phyloP scores from a whole-genome alignment of 1,140 invertebrate species.

The Paraescarpia echinospica region DNA sequence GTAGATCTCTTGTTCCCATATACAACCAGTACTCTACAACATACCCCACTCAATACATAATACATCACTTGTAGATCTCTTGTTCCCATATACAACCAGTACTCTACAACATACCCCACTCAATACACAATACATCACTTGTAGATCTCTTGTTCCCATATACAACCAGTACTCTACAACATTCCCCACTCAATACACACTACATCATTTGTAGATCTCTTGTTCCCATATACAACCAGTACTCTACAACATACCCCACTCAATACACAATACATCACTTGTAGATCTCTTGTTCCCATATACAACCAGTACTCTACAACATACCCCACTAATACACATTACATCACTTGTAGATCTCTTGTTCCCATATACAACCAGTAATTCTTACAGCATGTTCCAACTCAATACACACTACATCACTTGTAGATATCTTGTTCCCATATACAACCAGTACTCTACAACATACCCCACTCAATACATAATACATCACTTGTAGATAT shows the following conservation, averaged over 20 bases:
- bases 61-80: constrained; percentile 76
- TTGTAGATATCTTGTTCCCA: constrained; percentile 96
- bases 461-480: constrained; percentile 26
- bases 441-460: constrained; percentile 68
- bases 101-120: constrained; percentile 58
- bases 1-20: constrained; percentile 95
- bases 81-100: constrained; percentile 85
- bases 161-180: constrained; percentile 66
- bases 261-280: constrained; percentile 54
- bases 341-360: constrained; percentile 79
- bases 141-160: constrained; percentile 95
- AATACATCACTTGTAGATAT: constrained; percentile 73
- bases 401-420: not conserved
- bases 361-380: constrained; percentile 82
- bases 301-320: constrained; percentile 66
- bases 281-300: constrained; percentile 95
- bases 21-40: constrained; percentile 66
- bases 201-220: constrained; percentile 76
- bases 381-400: constrained; percentile 62
- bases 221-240: constrained; percentile 85
- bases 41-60: not conserved
- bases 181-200: not conserved
- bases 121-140: constrained; percentile 54
- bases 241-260: constrained; percentile 58
- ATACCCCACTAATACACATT: not conserved